Evolutionary conservation across 2,888 invertebrate species (phyloP).

Genomic region (Chalcosyrphus nemorum): DNA sequence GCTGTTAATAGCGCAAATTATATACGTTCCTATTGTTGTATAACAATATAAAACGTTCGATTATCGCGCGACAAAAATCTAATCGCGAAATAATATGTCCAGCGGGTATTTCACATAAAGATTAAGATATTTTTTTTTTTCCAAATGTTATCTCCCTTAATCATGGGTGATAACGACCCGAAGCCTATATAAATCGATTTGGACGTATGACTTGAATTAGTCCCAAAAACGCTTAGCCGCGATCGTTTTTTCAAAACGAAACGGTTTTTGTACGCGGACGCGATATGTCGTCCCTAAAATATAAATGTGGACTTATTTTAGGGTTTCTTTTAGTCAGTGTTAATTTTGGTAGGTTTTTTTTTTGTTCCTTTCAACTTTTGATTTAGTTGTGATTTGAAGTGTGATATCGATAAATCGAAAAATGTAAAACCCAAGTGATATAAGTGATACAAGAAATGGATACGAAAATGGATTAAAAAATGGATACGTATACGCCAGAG

Average conservation of each 20-base stretch:
- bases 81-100: conserved; percentile 43
- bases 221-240: conserved; percentile 37
- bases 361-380: background rate
- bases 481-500: conserved; percentile 25
- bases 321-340: conserved; percentile 76
- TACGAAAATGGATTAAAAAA: conserved; percentile 12
- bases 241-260: conserved; percentile 24
- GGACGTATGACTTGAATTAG: conserved; percentile 35
- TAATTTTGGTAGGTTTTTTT: conserved; percentile 77
- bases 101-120: conserved; percentile 63
- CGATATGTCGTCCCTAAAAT: conserved; percentile 76
- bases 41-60: conserved; percentile 20
- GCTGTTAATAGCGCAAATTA: background rate
- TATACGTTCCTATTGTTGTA: conserved; percentile 11
- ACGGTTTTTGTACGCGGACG: conserved; percentile 63
- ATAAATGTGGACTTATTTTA: conserved; percentile 75
- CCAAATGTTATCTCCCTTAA: conserved; percentile 4
- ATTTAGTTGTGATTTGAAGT: background rate
- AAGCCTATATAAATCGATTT: conserved; percentile 66
- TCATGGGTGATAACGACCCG: conserved; percentile 36
- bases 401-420: background rate
- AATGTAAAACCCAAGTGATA: background rate
- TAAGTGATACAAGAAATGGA: background rate
- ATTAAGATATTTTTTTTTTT: conserved; percentile 32
- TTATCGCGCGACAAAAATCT: conserved; percentile 62